Base-by-base conservation (phyloP, 2,113 vertebrate genomes). In the Eira barbara region DNA sequence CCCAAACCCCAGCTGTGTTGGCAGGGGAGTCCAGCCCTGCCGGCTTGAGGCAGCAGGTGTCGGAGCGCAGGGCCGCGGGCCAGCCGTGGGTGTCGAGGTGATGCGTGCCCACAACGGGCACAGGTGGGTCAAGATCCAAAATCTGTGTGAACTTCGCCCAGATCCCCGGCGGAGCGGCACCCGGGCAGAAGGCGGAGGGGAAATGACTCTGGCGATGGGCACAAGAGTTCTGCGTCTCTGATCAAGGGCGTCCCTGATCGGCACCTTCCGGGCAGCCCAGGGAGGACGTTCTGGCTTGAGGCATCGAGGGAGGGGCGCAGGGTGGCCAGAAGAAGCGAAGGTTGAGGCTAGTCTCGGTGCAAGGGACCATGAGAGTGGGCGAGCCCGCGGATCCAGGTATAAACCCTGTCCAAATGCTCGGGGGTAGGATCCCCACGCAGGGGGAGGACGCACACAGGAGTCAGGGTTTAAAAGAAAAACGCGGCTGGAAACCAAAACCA, bases 11-110 rank as follows among this genome's bases (percentile, higher is more conserved):
- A 8, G 47, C n/a, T 11, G 9, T 0, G 14, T 14, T 4, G 8
- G 2, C 0, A 4, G 29, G 39, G 7, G 20, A 21, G 39, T 17
- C 3, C 25, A 2, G 17, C 39, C 39, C 7, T 2, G 0, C 45
- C 15, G 2, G 49, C 8, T 1, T 0, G 0, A 36, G 15, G 76
- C 4, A 31, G 42, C 39, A 23, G 82, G 7, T 0, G 4, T 1
- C 23, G 0, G 55, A 3, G 27, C 2, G 0, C n/a, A 0, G 12
- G 27, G 49, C 31, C 12, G 27, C 65, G 0, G 42, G 27, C 4
- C 27, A 39, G 34, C 31, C n/a, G 61, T 7, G 27, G 7, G 4
- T 6, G 4, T 0, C 0, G 3, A 1, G 36, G 13, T 14, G 15
- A 0, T 5, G 0, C 17, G 3, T 1, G 59, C 27, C 14, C 31